Evolutionary conservation across 2,888 invertebrate genomes (phyloP).

Genomic region (Calliphora vomitoria): DNA sequence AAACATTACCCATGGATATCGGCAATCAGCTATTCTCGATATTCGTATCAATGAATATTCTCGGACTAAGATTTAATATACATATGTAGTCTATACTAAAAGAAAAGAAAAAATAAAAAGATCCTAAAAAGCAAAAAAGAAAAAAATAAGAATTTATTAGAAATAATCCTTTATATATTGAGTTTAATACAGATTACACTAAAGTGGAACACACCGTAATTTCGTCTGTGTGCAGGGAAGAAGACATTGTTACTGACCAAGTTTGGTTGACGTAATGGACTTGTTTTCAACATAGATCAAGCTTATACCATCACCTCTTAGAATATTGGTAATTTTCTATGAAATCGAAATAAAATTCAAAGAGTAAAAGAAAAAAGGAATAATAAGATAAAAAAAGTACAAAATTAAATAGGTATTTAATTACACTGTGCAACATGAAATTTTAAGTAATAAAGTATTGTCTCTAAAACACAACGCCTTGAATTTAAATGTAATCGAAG

Average conservation of each 20-base stretch:
- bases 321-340: no score
- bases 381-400: no score
- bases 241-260: neutral
- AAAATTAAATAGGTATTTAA: no score
- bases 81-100: conserved; percentile 32
- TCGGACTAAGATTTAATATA: conserved; percentile 13
- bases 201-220: neutral
- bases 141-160: conserved; percentile 47
- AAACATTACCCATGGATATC: conserved; percentile 41
- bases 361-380: no score
- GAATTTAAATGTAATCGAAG: no score
- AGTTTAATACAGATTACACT: neutral
- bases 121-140: conserved; percentile 49
- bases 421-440: no score
- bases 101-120: conserved; percentile 31
- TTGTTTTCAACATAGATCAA: conserved; percentile 1
- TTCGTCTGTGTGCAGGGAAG: neutral
- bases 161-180: conserved; percentile 3
- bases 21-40: conserved; percentile 34
- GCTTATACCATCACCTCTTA: no score
- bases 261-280: neutral
- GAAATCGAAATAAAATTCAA: no score
- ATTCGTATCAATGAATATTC: conserved; percentile 10
- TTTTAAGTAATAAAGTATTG: no score
- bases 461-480: no score